Conservation (phyloP, 2,113 vertebrate genomes). For the Dasyprocta punctata region DNA sequence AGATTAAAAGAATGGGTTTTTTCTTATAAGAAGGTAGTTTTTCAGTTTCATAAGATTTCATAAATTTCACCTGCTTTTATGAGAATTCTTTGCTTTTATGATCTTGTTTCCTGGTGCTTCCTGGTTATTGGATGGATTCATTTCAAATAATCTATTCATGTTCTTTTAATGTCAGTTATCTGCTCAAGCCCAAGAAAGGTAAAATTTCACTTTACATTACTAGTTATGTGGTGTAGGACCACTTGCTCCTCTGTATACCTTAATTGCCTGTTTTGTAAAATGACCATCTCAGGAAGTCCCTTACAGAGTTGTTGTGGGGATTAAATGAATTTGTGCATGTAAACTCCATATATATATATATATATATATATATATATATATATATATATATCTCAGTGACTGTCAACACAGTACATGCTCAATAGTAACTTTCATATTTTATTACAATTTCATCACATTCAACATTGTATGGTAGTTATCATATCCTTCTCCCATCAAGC, state of each 20-base stretch:
- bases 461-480: not conserved
- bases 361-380: too few species aligned
- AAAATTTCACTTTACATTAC: not conserved
- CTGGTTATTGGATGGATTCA: not conserved
- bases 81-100: constrained; percentile 12
- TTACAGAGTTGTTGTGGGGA: not conserved
- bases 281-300: not conserved
- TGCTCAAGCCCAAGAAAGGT: not conserved
- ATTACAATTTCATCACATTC: not conserved
- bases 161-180: constrained; percentile 20
- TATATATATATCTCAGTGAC: not conserved
- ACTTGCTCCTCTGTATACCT: not conserved
- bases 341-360: not conserved
- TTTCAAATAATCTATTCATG: constrained; percentile 2
- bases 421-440: not conserved
- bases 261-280: constrained; percentile 42
- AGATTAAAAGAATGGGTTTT: not conserved
- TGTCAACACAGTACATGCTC: not conserved
- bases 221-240: not conserved
- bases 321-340: constrained; percentile 23
- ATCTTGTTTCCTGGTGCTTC: constrained; percentile 1
- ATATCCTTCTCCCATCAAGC: not conserved
- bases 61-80: not conserved
- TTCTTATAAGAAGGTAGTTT: not conserved
- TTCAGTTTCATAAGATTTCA: not conserved